Evolutionary conservation across 2,888 invertebrate genomes (phyloP), one percentile per base, ranked within the genome.

Genomic region (Pseudococcus viburni): DNA sequence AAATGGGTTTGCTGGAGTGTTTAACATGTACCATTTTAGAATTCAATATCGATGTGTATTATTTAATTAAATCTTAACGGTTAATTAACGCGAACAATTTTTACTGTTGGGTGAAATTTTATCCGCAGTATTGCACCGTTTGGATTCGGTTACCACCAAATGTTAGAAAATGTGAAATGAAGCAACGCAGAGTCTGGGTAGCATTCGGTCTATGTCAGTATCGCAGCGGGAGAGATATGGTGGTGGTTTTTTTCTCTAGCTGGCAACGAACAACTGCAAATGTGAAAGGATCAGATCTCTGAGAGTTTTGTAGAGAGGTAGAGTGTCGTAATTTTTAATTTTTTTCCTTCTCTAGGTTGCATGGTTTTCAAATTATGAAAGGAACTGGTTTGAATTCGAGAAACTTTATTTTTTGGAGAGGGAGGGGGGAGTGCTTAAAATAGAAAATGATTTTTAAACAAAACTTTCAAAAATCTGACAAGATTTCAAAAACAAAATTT

Each of bases 221-320:
- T 59, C 59, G 5, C 59, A 59, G 59, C 59, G 59, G 59, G 59
- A 59, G 55, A 55, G 59, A 19, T 59, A 59, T 59, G 59, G 59
- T 59, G 59, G 59, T 59, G n/a, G n/a, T n/a, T 59, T 59, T 59
- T 59, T 59, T 59, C 19, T 19, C 59, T 19, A 3, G 19, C n/a
- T 5, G 59, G n/a, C n/a, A 59, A 19, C 19, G 59, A 59, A 59
- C 59, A 51, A 51, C 51, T 55, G 55, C 55, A 55, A 55, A 55
- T 55, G 55, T 55, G 17, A 55, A 55, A 55, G 17, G 55, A 55
- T 55, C 55, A 17, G 55, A 17, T 17, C 55, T 55, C 55, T 17
- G 12, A 33, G 17, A 55, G 11, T 55, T 11, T 7, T 55, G 17
- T 15, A 17, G 55, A 5, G 55, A 55, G 17, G 4, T 17, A 55